Evolutionary conservation across 2,888 invertebrate genomes (phyloP).

Genomic region (Melikaiella ostensackeni): DNA sequence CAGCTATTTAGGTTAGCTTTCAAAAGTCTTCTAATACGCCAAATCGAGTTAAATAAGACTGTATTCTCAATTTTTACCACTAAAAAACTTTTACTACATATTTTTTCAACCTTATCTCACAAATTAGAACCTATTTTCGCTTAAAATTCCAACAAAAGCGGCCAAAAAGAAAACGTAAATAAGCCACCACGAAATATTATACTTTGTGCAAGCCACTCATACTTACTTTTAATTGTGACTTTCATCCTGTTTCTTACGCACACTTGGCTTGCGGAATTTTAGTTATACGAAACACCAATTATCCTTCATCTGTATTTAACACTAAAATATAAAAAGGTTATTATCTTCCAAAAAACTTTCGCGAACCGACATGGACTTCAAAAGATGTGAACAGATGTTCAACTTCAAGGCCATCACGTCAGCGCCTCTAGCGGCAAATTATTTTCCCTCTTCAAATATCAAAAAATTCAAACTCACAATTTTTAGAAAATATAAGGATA

Average conservation of each 20-base stretch:
- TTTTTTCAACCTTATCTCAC: not conserved
- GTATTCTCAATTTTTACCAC: not conserved
- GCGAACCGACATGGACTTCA: not conserved
- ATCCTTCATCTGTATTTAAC: not conserved
- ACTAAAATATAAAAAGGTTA: not conserved
- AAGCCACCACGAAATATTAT: no score
- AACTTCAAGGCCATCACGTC: not conserved
- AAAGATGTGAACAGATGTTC: constrained; percentile 21
- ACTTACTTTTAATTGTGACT: constrained; percentile 82
- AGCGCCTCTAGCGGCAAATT: not conserved
- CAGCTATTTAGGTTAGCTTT: not conserved
- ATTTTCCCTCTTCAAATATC: not conserved
- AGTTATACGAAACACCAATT: not conserved
- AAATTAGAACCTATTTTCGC: not conserved
- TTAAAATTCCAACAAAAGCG: not conserved
- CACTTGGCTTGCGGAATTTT: not conserved
- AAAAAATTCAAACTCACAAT: not conserved
- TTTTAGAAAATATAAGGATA: not conserved
- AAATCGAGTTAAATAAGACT: not conserved
- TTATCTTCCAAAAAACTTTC: not conserved
- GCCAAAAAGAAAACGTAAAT: not conserved
- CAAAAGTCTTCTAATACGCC: not conserved
- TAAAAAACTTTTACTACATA: not conserved
- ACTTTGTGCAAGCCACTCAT: not conserved
- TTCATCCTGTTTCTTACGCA: constrained; percentile 76